Percentiles rank a stretch among this genome's conserved stretches.
phyloP scores from a whole-genome alignment of 2,113 vertebrate species.

The Loxodonta africana region DNA sequence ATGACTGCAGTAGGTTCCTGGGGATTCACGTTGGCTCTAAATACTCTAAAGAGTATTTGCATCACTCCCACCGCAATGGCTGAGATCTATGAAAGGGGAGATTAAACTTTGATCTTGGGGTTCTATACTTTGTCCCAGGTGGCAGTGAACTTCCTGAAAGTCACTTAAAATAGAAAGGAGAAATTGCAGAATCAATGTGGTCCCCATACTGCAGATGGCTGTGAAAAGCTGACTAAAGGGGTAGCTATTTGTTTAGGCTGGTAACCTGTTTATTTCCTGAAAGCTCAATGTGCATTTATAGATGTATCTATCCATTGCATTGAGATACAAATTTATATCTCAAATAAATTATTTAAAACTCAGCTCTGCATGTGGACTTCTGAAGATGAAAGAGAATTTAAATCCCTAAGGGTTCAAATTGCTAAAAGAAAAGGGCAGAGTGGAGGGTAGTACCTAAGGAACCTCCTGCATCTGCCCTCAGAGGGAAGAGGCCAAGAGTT shows the following conservation, averaged over 20 bases:
- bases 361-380: neutral
- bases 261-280: neutral
- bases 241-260: neutral
- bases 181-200: neutral
- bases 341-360: neutral
- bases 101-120: neutral
- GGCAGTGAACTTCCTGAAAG: neutral
- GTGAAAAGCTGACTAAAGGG: neutral
- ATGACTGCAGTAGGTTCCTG: neutral
- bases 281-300: neutral
- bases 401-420: neutral
- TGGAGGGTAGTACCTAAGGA: accelerated
- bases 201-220: neutral
- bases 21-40: neutral
- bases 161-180: neutral
- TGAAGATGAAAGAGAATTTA: neutral
- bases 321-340: neutral
- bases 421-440: neutral
- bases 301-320: neutral
- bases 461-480: accelerated
- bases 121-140: neutral
- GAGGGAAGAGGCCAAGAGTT: accelerated
- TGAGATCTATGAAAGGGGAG: neutral
- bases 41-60: neutral
- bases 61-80: neutral